A percentile compares a stretch with the other conserved stretches of the same genome.
Conservation (phyloP, 1,140 invertebrate genomes). For the Drosophila ogumai region DNA sequence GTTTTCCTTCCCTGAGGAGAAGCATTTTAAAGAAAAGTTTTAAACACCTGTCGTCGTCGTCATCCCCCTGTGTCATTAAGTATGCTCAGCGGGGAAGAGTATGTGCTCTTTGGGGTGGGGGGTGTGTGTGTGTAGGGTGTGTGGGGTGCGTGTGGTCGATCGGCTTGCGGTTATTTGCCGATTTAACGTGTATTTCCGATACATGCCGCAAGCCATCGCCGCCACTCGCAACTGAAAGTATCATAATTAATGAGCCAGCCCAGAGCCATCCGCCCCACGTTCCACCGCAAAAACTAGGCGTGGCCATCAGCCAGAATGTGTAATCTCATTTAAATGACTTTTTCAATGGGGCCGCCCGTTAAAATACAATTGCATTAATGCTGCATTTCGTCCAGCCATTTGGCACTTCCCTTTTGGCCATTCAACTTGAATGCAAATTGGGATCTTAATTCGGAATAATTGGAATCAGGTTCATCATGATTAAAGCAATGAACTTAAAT, state of each 20-base stretch:
- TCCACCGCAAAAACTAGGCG: slow-evolving; percentile 17
- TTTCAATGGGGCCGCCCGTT: slow-evolving; percentile 31
- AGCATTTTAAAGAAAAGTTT: slow-evolving; percentile 49
- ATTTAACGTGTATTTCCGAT: slow-evolving; percentile 69
- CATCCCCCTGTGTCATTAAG: slow-evolving; percentile 21
- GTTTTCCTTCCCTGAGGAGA: slow-evolving; percentile 7
- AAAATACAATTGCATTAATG: slow-evolving; percentile 69
- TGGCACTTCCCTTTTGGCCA: slow-evolving; percentile 47
- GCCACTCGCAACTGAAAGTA: slow-evolving; percentile 55
- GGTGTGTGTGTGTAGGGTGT: slow-evolving; percentile 1
- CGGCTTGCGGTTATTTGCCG: slow-evolving; percentile 54
- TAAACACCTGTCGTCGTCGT: slow-evolving; percentile 57
- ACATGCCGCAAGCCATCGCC: slow-evolving; percentile 48
- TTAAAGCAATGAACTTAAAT: not conserved
- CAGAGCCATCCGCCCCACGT: slow-evolving; percentile 6
- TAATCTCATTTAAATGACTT: slow-evolving; percentile 66
- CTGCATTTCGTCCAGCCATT: slow-evolving; percentile 33
- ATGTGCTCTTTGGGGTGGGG: not conserved
- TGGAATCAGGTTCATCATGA: not conserved
- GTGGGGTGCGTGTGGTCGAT: slow-evolving; percentile 17
- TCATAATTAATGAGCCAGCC: slow-evolving; percentile 74
- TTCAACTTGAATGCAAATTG: slow-evolving; percentile 3
- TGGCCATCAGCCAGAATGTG: slow-evolving; percentile 27
- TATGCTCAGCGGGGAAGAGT: slow-evolving; percentile 10
- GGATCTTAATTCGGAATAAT: slow-evolving; percentile 3